Evolutionary conservation across 2,113 vertebrate species (phyloP), one percentile per base, ranked within the genome.

Genomic region (Synodontis membranacea): DNA sequence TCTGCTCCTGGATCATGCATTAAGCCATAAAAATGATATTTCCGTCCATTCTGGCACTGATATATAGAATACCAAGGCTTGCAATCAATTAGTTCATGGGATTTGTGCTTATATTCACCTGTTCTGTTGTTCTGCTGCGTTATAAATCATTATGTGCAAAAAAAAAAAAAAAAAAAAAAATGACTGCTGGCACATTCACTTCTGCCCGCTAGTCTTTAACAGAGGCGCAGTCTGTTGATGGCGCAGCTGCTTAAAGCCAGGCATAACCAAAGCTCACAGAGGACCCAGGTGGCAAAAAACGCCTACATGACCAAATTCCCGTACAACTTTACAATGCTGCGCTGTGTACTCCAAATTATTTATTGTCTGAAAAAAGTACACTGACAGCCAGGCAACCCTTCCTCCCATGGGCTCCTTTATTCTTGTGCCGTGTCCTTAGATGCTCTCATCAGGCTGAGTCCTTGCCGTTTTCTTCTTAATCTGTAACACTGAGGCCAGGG

Each of bases 151-250:
- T 88, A 82, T 80, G 17, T 46, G 72, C 12, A 75, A 48, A 75
- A n/a, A n/a, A n/a, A n/a, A n/a, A n/a, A n/a, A n/a, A 72, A n/a
- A 64, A 82, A 85, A 85, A 88, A 88, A 82, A 82, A 88, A 82
- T 79, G 62, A 88, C 70, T 86, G 81, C 42, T 86, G 84, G 88
- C 88, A 86, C 74, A 62, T 42, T 84, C 62, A 86, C 86, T 83
- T 84, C 88, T 78, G 75, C 44, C 75, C 46, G 28, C 70, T 74
- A 48, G 44, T 31, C 74, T 48, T 31, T 14, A 46, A 28, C 72
- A 46, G 48, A 79, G 50, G 78, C 23, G 21, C 78, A 80, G 39
- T 56, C 78, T 80, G 78, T 80, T 34, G 31, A 80, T 80, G 78
- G 50, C 56, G 34, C 52, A 80, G 78, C 76, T 58, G 86, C 70